phyloP scores from a whole-genome alignment of 2,888 invertebrate genomes.

The Notocelia uddmanniana region DNA sequence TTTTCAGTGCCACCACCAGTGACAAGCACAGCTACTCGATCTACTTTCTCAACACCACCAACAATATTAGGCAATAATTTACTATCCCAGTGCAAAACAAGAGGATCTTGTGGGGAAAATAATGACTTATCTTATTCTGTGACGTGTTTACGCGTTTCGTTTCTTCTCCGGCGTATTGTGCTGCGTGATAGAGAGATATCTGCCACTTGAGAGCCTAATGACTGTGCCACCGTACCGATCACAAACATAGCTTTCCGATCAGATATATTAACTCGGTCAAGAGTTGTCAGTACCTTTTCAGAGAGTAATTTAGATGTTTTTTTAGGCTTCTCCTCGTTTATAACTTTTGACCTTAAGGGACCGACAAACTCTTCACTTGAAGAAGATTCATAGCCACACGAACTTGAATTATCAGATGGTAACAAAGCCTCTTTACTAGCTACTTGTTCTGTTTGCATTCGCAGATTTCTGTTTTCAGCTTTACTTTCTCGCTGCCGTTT shows the following conservation, averaged over 20 bases:
- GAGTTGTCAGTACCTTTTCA: neutral
- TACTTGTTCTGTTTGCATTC: no score
- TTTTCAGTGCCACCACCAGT: neutral
- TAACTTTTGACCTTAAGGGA: no score
- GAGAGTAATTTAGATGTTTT: neutral
- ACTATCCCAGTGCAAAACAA: neutral
- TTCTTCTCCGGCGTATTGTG: neutral
- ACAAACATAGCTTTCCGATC: neutral
- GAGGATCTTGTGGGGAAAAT: neutral
- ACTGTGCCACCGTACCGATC: neutral
- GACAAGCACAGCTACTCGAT: neutral
- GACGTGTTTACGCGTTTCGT: neutral
- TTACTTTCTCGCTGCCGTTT: neutral
- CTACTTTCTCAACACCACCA: neutral
- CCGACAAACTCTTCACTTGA: no score
- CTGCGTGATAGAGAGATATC: neutral
- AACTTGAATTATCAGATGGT: no score
- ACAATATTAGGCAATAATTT: neutral
- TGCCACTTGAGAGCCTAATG: neutral
- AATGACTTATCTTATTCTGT: neutral
- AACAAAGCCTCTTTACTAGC: no score
- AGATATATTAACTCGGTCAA: neutral
- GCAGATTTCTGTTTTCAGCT: constrained; percentile 2
- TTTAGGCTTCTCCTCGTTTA: neutral
- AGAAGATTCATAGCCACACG: no score